A percentile compares a stretch with the other conserved stretches of the same genome.
Evolutionary conservation across 2,888 invertebrate genomes (phyloP).

Genomic region (Dasysyrphus albostriatus): DNA sequence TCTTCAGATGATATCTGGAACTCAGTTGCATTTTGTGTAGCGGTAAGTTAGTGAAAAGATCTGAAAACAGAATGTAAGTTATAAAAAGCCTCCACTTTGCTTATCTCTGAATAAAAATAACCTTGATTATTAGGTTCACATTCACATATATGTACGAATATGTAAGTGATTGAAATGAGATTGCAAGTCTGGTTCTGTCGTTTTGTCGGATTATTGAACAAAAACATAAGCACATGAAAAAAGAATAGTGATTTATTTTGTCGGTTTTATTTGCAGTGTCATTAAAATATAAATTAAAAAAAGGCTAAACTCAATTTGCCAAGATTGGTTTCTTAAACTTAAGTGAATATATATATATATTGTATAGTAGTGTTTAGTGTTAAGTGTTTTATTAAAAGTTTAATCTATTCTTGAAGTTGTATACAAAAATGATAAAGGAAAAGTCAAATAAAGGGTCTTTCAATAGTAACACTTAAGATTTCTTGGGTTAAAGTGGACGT

Average conservation of each 20-base stretch:
- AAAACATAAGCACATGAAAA: not conserved
- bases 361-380: not conserved
- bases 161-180: slow-evolving; percentile 1
- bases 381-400: not conserved
- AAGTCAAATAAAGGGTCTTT: too few relatives aligned
- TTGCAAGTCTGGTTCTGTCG: slow-evolving; percentile 4
- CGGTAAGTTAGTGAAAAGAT: slow-evolving; percentile 85
- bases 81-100: not conserved
- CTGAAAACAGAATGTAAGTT: not conserved
- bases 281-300: not conserved
- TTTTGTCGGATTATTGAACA: slow-evolving; percentile 16
- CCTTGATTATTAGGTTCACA: slow-evolving; percentile 27
- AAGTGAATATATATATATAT: not conserved
- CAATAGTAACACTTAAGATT: too few relatives aligned
- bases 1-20: slow-evolving; percentile 95
- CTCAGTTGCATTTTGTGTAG: slow-evolving; percentile 87
- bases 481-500: too few relatives aligned
- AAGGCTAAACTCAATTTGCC: not conserved
- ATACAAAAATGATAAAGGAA: too few relatives aligned
- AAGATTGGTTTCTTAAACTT: not conserved
- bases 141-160: not conserved
- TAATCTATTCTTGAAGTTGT: not conserved
- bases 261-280: not conserved
- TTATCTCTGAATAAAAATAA: slow-evolving; percentile 13
- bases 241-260: not conserved